A percentile compares a stretch with the other conserved stretches of the same genome.
Conservation (phyloP, 2,888 invertebrate species). For the Stomorhina lunata region DNA sequence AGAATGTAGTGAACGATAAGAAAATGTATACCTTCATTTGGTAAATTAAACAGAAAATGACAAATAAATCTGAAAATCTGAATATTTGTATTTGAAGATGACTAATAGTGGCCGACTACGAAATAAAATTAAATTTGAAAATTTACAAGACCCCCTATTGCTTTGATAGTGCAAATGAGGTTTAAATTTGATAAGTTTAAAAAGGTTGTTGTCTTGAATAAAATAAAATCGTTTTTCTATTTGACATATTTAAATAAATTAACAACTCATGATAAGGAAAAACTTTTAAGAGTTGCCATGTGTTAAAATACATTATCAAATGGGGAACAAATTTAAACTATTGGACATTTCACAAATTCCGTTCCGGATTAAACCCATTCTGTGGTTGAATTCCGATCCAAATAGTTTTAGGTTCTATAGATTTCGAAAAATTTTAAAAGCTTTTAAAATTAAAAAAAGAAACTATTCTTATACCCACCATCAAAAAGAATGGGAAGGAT, state of each 20-base stretch:
- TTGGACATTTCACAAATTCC: too few species aligned
- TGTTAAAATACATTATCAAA: too few species aligned
- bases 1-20: constrained; percentile 21
- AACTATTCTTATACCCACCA: too few species aligned
- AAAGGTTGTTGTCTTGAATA: constrained; percentile 19
- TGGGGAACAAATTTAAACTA: too few species aligned
- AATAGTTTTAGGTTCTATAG: too few species aligned
- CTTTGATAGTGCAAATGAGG: neutral
- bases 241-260: neutral
- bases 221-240: constrained; percentile 1
- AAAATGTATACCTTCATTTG: constrained; percentile 29
- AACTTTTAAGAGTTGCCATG: neutral
- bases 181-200: neutral
- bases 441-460: too few species aligned
- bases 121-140: neutral
- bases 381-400: too few species aligned
- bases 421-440: too few species aligned
- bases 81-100: neutral
- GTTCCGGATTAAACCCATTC: too few species aligned
- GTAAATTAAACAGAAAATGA: constrained; percentile 3
- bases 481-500: too few species aligned
- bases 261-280: neutral
- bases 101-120: constrained; percentile 10
- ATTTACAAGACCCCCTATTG: neutral
- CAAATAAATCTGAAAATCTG: constrained; percentile 1